Evolutionary conservation across 2,797 vertebrate species (phyloP).

Genomic region (Tapera naevia): DNA sequence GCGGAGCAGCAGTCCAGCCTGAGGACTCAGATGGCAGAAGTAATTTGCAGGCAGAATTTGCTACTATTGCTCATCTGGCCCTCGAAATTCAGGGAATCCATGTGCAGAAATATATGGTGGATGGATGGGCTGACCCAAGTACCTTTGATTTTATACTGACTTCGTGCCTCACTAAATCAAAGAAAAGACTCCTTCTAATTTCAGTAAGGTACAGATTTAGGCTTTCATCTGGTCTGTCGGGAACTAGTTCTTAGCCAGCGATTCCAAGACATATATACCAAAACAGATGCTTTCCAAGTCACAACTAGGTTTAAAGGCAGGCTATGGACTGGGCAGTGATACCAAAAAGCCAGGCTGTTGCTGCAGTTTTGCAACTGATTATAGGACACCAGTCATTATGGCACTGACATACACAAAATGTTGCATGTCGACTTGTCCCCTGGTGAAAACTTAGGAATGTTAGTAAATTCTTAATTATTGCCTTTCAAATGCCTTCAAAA

Average conservation of each 20-base stretch:
- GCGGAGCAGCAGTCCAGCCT: neutral
- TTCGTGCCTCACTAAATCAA: neutral
- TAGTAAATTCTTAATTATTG: neutral
- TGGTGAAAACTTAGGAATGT: neutral
- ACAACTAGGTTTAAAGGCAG: neutral
- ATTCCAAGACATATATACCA: neutral
- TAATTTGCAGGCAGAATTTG: neutral
- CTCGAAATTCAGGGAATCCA: neutral
- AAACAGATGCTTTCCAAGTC: neutral
- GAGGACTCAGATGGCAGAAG: neutral
- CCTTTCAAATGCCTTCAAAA: neutral
- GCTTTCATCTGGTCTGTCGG: neutral
- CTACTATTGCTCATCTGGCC: neutral
- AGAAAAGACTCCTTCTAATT: neutral
- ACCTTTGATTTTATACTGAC: neutral
- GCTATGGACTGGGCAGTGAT: rapidly evolving
- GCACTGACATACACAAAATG: neutral
- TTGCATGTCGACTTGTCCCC: neutral
- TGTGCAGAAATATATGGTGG: neutral
- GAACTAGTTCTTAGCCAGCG: neutral
- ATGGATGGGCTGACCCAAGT: neutral
- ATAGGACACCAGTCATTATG: neutral
- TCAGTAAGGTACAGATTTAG: neutral
- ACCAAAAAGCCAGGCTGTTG: neutral
- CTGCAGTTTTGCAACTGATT: neutral